phyloP scores from a whole-genome alignment of 2,113 vertebrate genomes.

The Tricholaema leucomelas region DNA sequence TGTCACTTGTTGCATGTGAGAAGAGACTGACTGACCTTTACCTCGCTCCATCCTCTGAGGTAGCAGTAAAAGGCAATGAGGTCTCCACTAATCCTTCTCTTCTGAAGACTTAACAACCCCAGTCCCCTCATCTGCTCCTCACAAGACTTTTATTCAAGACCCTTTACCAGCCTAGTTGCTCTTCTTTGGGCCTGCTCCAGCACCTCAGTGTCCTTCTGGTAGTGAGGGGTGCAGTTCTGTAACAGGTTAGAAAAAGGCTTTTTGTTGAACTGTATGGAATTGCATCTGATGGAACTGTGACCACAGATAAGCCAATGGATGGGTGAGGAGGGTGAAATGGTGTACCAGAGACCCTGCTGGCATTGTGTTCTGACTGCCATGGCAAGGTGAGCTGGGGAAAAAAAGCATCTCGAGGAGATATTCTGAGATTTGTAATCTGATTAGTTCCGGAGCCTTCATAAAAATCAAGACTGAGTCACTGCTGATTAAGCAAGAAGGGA shows the following conservation, averaged over 20 bases:
- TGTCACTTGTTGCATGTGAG: too few relatives aligned
- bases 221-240: background rate
- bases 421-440: background rate
- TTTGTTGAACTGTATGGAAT: background rate
- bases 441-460: background rate
- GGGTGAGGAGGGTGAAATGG: background rate
- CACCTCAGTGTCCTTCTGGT: too few relatives aligned
- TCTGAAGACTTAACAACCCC: too few relatives aligned
- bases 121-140: too few relatives aligned
- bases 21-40: too few relatives aligned
- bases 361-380: background rate
- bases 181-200: too few relatives aligned
- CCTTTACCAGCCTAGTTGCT: too few relatives aligned
- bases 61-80: too few relatives aligned
- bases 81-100: too few relatives aligned
- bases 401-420: background rate
- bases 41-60: too few relatives aligned
- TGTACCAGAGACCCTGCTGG: background rate
- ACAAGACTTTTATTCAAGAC: too few relatives aligned
- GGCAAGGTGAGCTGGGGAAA: background rate
- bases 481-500: conserved; percentile 39
- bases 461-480: conserved; percentile 1
- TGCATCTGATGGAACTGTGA: background rate
- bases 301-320: rapidly evolving
- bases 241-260: background rate